These are phyloP conservation scores for Gallinago stenura DNA, from an alignment of 2,797 vertebrate species.

Conservation along the genomic window DNA sequence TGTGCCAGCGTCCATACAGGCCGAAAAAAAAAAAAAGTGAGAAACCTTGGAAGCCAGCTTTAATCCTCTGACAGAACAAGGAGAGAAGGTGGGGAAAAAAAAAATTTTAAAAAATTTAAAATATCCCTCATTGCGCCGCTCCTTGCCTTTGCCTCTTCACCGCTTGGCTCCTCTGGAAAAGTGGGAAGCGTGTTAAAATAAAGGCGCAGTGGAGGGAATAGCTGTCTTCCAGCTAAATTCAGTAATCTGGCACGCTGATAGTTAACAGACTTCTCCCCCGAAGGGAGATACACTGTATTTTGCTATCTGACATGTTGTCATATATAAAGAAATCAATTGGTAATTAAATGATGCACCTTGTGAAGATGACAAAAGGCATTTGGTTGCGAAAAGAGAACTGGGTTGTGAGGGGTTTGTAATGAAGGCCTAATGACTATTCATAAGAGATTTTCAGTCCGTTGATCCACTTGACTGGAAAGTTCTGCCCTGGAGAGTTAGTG, in stretches of 20 bases:
- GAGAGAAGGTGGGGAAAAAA: not conserved
- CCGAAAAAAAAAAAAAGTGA: slow-evolving; percentile 33
- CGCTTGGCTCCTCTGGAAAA: not conserved
- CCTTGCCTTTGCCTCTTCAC: slow-evolving; percentile 20
- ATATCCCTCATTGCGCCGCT: not conserved
- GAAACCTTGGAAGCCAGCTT: slow-evolving; percentile 30
- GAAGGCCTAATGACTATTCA: slow-evolving; percentile 99
- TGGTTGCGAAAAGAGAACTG: slow-evolving; percentile 92
- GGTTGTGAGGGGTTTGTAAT: slow-evolving; percentile 96
- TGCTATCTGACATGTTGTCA: slow-evolving; percentile 98
- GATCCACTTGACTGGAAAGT: slow-evolving; percentile 99
- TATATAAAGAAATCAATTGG: slow-evolving; percentile 98
- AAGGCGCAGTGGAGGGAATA: slow-evolving; percentile 62
- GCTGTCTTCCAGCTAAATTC: slow-evolving; percentile 76
- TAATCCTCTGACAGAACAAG: not conserved
- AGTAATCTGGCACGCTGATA: slow-evolving; percentile 85
- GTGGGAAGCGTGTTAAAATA: slow-evolving; percentile 53
- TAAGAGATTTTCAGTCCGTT: slow-evolving; percentile 96
- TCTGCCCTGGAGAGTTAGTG: slow-evolving; percentile 97
- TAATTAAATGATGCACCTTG: slow-evolving; percentile 99
- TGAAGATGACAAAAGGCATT: slow-evolving; percentile 99
- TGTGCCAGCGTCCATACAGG: slow-evolving; percentile 52
- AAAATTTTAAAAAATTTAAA: not conserved
- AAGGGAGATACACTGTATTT: slow-evolving; percentile 91
- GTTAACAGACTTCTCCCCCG: slow-evolving; percentile 86